Percentiles rank a stretch among this genome's conserved stretches.
phyloP scores from a whole-genome alignment of 30 jellyfish, hydroid and myxozoan genomes.

The Hydra vulgaris region DNA sequence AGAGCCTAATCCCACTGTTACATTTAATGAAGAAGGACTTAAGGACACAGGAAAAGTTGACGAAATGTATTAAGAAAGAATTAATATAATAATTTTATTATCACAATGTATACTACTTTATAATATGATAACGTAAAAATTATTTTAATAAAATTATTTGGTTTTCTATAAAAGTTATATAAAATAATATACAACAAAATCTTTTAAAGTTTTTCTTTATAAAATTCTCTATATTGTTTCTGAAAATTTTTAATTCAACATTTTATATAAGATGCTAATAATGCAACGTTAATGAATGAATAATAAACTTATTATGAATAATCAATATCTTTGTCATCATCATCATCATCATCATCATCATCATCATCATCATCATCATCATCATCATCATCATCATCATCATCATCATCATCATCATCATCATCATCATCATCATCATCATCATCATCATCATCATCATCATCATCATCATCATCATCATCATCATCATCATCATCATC shows the following conservation, averaged over 20 bases:
- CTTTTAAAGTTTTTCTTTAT: too few relatives aligned
- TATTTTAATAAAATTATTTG: too few relatives aligned
- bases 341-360: background rate
- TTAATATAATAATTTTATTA: too few relatives aligned
- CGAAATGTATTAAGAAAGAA: background rate
- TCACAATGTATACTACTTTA: background rate
- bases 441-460: background rate
- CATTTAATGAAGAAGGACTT: background rate
- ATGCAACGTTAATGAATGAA: too few relatives aligned
- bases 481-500: background rate
- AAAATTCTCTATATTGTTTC: too few relatives aligned
- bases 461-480: background rate
- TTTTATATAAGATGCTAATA: too few relatives aligned
- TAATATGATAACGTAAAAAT: background rate
- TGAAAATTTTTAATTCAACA: too few relatives aligned
- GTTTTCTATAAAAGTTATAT: too few relatives aligned
- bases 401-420: background rate
- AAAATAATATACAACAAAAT: too few relatives aligned
- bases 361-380: background rate
- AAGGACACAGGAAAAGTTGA: background rate
- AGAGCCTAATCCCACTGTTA: constrained; percentile 1
- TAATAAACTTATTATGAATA: too few relatives aligned
- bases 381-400: background rate
- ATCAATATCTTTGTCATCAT: too few relatives aligned
- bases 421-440: background rate